Percentiles rank a stretch among this genome's conserved stretches.
These are phyloP conservation scores for Mesochorus sp. DNA, from an alignment of 2,888 invertebrate genomes.

Conservation along the genomic window DNA sequence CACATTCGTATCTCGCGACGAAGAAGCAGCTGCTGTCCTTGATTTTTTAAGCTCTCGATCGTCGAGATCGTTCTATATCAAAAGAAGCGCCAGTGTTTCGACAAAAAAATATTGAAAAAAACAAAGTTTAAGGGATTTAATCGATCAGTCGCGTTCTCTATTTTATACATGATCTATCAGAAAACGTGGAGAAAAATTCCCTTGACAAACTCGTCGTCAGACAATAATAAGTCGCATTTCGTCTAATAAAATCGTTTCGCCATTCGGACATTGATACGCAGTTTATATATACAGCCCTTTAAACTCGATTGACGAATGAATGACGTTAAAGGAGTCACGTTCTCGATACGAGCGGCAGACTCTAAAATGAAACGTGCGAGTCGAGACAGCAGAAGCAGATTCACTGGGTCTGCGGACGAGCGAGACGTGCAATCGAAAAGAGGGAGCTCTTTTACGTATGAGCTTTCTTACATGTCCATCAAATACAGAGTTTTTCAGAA, in stretches of 20 bases:
- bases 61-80: slow-evolving; percentile 31
- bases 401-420: slow-evolving; percentile 23
- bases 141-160: too few relatives aligned
- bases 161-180: too few relatives aligned
- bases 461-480: slow-evolving; percentile 12
- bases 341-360: slow-evolving; percentile 8
- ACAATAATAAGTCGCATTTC: not conserved
- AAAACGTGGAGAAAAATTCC: too few relatives aligned
- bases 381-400: slow-evolving; percentile 16
- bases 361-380: slow-evolving; percentile 44
- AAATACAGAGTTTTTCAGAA: slow-evolving; percentile 32
- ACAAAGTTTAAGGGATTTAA: too few relatives aligned
- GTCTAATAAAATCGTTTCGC: slow-evolving; percentile 46
- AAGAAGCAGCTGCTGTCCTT: slow-evolving; percentile 53
- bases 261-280: slow-evolving; percentile 27
- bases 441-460: slow-evolving; percentile 20
- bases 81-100: slow-evolving; percentile 20
- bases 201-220: too few relatives aligned
- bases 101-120: slow-evolving; percentile 20
- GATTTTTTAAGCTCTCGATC: slow-evolving; percentile 43
- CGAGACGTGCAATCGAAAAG: slow-evolving; percentile 2
- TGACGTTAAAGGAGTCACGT: slow-evolving; percentile 52
- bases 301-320: slow-evolving; percentile 64
- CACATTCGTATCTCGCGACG: slow-evolving; percentile 13
- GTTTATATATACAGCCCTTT: slow-evolving; percentile 22